Conservation (phyloP, 1,140 invertebrate species). For the fruit fly (Drosophila melanogaster) region DNA sequence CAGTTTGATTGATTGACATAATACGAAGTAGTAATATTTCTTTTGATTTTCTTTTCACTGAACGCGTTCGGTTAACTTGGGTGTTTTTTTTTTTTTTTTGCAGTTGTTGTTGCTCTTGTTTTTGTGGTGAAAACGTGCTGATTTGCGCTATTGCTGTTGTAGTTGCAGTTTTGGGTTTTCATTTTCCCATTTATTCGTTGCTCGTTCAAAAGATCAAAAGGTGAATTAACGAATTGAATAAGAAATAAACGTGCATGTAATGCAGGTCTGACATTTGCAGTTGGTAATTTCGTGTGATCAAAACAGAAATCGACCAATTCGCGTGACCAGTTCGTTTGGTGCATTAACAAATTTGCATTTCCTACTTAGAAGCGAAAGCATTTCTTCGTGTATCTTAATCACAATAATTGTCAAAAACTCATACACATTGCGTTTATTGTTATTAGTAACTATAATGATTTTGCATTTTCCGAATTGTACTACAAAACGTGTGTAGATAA, state of each 20-base stretch:
- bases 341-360: constrained; percentile 50
- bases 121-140: constrained; percentile 38
- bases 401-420: constrained; percentile 18
- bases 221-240: constrained; percentile 12
- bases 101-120: constrained; percentile 19
- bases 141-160: constrained; percentile 47
- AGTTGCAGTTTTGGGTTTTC: constrained; percentile 16
- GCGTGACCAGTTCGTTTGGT: constrained; percentile 28
- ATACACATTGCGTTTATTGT: constrained; percentile 17
- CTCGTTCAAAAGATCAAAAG: constrained; percentile 35
- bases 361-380: constrained; percentile 57
- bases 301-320: constrained; percentile 26
- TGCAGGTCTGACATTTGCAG: constrained; percentile 10
- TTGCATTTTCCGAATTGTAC: constrained; percentile 19
- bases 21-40: constrained; percentile 66
- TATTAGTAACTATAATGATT: constrained; percentile 17
- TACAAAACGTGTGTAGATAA: constrained; percentile 31
- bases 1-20: constrained; percentile 78
- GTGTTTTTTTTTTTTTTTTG: constrained; percentile 15
- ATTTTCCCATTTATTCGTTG: not conserved
- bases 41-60: constrained; percentile 22
- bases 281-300: constrained; percentile 13
- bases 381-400: constrained; percentile 24
- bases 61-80: constrained; percentile 24
- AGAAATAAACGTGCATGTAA: constrained; percentile 23